These are phyloP conservation scores for Atta cephalotes DNA, from an alignment of 1,140 invertebrate species.

Conservation along the genomic window DNA sequence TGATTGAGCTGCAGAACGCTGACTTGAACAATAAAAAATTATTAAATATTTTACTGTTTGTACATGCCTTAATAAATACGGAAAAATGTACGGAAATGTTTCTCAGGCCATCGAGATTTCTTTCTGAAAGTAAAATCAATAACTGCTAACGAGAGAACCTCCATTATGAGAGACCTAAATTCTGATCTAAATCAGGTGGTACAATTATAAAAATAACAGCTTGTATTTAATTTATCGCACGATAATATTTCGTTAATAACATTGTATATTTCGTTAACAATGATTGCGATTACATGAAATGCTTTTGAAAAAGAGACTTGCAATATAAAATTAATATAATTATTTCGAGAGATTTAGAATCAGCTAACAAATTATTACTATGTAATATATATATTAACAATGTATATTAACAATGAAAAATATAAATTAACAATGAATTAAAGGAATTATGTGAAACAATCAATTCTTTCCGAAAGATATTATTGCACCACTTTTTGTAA, in stretches of 20 bases:
- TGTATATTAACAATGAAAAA: too few relatives aligned
- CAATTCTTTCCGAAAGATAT: not conserved
- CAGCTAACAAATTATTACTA: not conserved
- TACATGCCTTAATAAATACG: not conserved
- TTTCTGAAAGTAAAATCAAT: slow-evolving; percentile 69
- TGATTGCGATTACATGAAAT: not conserved
- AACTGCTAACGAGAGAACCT: slow-evolving; percentile 35
- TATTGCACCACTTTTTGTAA: not conserved
- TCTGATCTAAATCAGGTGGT: slow-evolving; percentile 45
- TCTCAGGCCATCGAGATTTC: not conserved
- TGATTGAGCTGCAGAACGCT: not conserved
- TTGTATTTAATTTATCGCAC: not conserved
- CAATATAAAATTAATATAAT: slow-evolving; percentile 16
- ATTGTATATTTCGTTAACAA: slow-evolving; percentile 4
- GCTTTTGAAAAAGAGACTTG: not conserved
- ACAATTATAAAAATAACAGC: not conserved
- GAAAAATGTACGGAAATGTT: not conserved
- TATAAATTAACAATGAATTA: slow-evolving; percentile 6
- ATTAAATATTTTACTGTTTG: not conserved
- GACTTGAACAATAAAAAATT: not conserved
- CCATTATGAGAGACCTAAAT: slow-evolving; percentile 65
- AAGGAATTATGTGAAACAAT: not conserved
- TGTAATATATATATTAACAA: too few relatives aligned
- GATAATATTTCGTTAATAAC: slow-evolving; percentile 25
- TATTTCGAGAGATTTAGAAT: not conserved